Percentiles rank a stretch among this genome's conserved stretches.
Evolutionary conservation across 2,113 vertebrate genomes (phyloP).

Genomic region (Diadophis punctatus): DNA sequence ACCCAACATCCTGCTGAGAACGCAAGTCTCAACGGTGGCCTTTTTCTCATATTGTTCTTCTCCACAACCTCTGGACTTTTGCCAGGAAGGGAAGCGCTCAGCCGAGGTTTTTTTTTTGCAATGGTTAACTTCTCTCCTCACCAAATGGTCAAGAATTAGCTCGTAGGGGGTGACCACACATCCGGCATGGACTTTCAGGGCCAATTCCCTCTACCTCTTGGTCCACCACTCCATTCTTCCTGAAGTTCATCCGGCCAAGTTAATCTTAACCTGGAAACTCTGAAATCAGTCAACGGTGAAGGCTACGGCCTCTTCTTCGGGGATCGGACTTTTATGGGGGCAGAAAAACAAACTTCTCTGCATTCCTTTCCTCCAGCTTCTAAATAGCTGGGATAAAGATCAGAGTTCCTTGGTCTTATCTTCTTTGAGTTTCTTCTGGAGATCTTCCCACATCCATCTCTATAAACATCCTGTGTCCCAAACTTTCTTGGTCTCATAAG

Average conservation of each 20-base stretch:
- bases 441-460: neutral
- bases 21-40: neutral
- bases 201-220: neutral
- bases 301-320: neutral
- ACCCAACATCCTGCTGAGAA: neutral
- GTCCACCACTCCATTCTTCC: neutral
- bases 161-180: neutral
- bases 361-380: neutral
- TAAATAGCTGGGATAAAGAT: neutral
- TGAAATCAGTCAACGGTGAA: neutral
- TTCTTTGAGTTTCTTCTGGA: neutral
- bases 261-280: neutral
- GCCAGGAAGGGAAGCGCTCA: neutral
- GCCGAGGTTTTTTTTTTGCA: neutral
- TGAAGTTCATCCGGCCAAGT: neutral
- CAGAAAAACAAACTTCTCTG: neutral
- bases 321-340: neutral
- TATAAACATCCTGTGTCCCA: neutral
- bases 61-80: neutral
- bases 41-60: neutral
- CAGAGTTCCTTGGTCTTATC: neutral
- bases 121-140: neutral
- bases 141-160: neutral
- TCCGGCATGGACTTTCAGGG: neutral
- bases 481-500: neutral